Percentiles rank a stretch among this genome's conserved stretches.
These are phyloP conservation scores for Cataglyphis albicans DNA, from an alignment of 2,888 invertebrate species.

Conservation along the genomic window DNA sequence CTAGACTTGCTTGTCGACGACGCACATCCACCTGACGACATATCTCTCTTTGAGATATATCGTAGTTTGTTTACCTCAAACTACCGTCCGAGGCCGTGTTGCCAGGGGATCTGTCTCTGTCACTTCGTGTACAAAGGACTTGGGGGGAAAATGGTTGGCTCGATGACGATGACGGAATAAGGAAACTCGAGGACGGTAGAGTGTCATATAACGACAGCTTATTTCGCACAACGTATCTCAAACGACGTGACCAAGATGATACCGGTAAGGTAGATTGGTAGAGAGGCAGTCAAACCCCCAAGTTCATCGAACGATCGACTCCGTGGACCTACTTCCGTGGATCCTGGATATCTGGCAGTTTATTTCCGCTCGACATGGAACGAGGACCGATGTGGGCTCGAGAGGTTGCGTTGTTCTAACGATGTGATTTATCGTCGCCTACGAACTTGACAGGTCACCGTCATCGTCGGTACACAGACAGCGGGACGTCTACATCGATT, in stretches of 20 bases:
- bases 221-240: conserved; percentile 49
- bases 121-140: conserved; percentile 53
- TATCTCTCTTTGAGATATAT: conserved; percentile 59
- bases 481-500: conserved; percentile 41
- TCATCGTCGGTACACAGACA: conserved; percentile 59
- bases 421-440: conserved; percentile 79
- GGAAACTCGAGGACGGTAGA: conserved; percentile 24
- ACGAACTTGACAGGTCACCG: conserved; percentile 57
- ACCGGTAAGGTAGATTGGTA: not conserved
- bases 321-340: conserved; percentile 5
- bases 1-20: conserved; percentile 53
- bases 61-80: conserved; percentile 66
- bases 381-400: conserved; percentile 56
- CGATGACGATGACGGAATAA: conserved; percentile 41
- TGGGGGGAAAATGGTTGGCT: conserved; percentile 18
- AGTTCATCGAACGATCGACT: conserved; percentile 18
- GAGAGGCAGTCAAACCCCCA: not conserved
- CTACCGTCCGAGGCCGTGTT: conserved; percentile 58
- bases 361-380: conserved; percentile 73
- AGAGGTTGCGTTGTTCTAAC: conserved; percentile 68
- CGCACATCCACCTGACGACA: conserved; percentile 42
- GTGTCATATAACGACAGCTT: conserved; percentile 56
- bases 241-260: conserved; percentile 16
- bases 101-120: conserved; percentile 65
- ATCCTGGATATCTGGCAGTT: conserved; percentile 70